Base-by-base conservation (phyloP, 1,140 invertebrate species). In the Elymnias hypermnestra region DNA sequence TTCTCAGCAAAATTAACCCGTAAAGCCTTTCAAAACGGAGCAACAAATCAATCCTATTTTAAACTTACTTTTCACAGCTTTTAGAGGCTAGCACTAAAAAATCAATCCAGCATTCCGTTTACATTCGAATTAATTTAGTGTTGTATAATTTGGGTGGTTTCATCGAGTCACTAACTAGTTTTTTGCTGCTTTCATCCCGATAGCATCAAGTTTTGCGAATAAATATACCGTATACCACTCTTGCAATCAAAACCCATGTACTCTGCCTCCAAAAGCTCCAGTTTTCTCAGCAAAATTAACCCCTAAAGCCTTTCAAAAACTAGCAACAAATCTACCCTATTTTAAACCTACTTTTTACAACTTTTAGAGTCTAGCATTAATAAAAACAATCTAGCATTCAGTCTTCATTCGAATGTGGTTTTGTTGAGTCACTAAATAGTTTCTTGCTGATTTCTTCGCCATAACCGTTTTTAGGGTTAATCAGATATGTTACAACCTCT, bases 311-410 rank as follows among this genome's bases (percentile, higher is more conserved):
- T n/a, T n/a, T n/a, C 6, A 17, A 33, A n/a, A 18, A 33, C 22
- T 15, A 18, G 28, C 38, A 13, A 8, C 19, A 6, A 23, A 8
- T 25, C 1, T 17, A 14, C 10, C 5, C 12, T 19, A 23, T 28
- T 42, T 33, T 42, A 10, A 10, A 21, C 9, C 25, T 19, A 21
- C 25, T 29, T 18, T 41, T 31, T 9, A 25, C 22, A 40, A 37
- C 45, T 48, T 48, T 48, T 48, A 48, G 29, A 5, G 45, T 18
- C 8, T 21, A 35, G 21, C 15, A 40, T 40, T 48, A 48, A 48
- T n/a, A 47, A 48, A 48, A 48, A 40, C 45, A 40, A 40, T 48
- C 45, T 15, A 29, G 14, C 13, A 35, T 40, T 40, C 31, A 6
- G 13, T 48, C 18, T 33, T 17, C 19, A 31, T 18, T 33, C 37